Evolutionary conservation across 2,888 invertebrate genomes (phyloP).

Genomic region (Cheilosia grossa): DNA sequence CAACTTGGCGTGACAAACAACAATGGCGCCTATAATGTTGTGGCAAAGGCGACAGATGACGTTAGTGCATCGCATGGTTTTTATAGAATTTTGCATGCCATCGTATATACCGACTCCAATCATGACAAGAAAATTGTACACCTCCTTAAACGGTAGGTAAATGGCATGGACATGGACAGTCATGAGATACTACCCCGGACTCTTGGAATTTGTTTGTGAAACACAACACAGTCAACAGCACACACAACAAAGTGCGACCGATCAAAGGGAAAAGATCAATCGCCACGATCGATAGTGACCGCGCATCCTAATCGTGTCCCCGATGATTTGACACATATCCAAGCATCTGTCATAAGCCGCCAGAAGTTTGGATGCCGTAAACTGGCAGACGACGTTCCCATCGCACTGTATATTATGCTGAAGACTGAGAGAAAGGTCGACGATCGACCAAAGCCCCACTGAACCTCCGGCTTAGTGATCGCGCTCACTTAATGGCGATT

Average conservation of each 20-base stretch:
- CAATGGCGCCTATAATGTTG: slow-evolving; percentile 63
- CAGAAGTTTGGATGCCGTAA: not conserved
- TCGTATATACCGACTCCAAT: not conserved
- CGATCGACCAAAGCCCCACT: slow-evolving; percentile 36
- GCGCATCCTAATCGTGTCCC: slow-evolving; percentile 62
- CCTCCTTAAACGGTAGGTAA: slow-evolving; percentile 30
- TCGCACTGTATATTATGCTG: not conserved
- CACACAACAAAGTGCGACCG: slow-evolving; percentile 17
- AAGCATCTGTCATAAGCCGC: slow-evolving; percentile 72
- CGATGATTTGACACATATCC: slow-evolving; percentile 72
- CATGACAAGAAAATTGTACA: slow-evolving; percentile 38
- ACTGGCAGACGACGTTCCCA: slow-evolving; percentile 22
- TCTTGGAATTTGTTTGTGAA: too few relatives aligned
- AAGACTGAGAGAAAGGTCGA: slow-evolving; percentile 36
- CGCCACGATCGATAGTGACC: slow-evolving; percentile 56
- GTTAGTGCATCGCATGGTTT: slow-evolving; percentile 30
- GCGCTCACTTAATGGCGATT: slow-evolving; percentile 64
- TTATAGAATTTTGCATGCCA: slow-evolving; percentile 62
- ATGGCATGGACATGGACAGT: slow-evolving; percentile 15
- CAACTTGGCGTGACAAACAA: slow-evolving; percentile 70
- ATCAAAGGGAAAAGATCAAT: slow-evolving; percentile 56
- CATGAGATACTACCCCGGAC: not conserved
- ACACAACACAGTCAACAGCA: not conserved
- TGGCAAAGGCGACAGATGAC: slow-evolving; percentile 42
- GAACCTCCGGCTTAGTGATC: not conserved